Base-by-base conservation (phyloP, 2,888 invertebrate species). In the Thera obeliscata region DNA sequence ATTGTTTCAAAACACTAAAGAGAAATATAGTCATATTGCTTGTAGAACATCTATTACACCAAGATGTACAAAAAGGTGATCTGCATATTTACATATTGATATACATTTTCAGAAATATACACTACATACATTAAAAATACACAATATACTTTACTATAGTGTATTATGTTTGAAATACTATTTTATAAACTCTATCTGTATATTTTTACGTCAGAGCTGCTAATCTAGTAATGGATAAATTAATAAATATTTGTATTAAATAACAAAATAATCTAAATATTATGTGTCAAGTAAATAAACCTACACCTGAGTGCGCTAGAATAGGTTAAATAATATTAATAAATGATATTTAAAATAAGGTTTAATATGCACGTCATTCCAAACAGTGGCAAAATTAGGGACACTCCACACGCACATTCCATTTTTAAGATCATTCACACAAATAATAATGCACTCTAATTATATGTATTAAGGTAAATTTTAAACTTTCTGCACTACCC, bases 361-460 rank as follows among this genome's bases (percentile, higher is more conserved):
- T 57, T 62, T 59, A 66, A 52, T 60, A 57, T 57, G 66, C 70
- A 66, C 56, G 38, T 61, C 66, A 71, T 69, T 67, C 65, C 61
- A 61, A 67, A 69, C 62, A 54, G 36, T 62, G 36, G 56, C 62
- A 60, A 59, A 62, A 62, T 69, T 60, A 69, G 59, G 63, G 38
- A 11, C 60, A 69, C 60, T 59, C 54, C 64, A 69, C 69, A 66
- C 69, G 56, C 69, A 58, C 68, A 68, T 66, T 69, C 69, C 54
- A 54, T 62, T 62, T 69, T 59, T 56, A 56, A 46, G 43, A 60
- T 61, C 67, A 63, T 60, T 62, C 66, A 65, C 56, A 55, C 57
- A 49, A 48, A 59, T 36, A 33, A 57, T 52, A 43, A 57, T 54
- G 52, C 43, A 66, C 60, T 54, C 22, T 33, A 43, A 8, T 38